Evolutionary conservation across 2,113 vertebrate genomes (phyloP).

Genomic region (Rallus limicola): DNA sequence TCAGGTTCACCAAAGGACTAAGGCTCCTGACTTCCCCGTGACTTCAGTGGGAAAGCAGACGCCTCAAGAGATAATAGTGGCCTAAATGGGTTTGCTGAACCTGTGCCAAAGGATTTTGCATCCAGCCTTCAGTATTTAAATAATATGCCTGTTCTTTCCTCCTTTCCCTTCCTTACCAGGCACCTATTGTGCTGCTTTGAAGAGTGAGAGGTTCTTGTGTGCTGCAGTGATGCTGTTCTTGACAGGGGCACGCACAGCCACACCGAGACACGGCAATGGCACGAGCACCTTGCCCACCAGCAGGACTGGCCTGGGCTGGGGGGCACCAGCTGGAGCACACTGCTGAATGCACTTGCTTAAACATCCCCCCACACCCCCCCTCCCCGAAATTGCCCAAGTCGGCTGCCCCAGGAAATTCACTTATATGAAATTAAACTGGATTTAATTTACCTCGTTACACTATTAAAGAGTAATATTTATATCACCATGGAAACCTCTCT

Average conservation of each 20-base stretch:
- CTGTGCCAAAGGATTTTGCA: conserved; percentile 42
- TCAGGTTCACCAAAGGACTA: conserved; percentile 55
- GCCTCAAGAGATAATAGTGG: conserved; percentile 39
- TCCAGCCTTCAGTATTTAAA: conserved; percentile 3
- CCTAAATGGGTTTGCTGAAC: conserved; percentile 57
- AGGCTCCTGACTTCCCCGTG: conserved; percentile 57
- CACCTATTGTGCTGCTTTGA: background rate
- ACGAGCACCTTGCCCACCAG: background rate
- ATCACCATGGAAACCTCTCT: conserved; percentile 43
- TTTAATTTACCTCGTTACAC: conserved; percentile 31
- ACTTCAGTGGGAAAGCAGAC: conserved; percentile 58
- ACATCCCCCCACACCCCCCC: background rate
- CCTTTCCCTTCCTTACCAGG: background rate
- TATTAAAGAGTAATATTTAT: conserved; percentile 45
- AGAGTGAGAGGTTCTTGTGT: background rate
- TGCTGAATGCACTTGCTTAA: background rate
- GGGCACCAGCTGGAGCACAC: background rate
- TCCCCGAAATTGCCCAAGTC: background rate
- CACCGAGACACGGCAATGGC: rapidly evolving
- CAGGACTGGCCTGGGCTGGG: background rate
- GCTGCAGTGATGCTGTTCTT: background rate
- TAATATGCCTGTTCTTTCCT: too few species aligned
- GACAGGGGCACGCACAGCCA: background rate
- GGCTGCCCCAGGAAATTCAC: background rate
- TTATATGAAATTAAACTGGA: conserved; percentile 30